Percentiles rank a stretch among this genome's conserved stretches.
These are phyloP conservation scores for Enteromius anoplus DNA, from an alignment of 2,797 vertebrate species.

Conservation along the genomic window DNA sequence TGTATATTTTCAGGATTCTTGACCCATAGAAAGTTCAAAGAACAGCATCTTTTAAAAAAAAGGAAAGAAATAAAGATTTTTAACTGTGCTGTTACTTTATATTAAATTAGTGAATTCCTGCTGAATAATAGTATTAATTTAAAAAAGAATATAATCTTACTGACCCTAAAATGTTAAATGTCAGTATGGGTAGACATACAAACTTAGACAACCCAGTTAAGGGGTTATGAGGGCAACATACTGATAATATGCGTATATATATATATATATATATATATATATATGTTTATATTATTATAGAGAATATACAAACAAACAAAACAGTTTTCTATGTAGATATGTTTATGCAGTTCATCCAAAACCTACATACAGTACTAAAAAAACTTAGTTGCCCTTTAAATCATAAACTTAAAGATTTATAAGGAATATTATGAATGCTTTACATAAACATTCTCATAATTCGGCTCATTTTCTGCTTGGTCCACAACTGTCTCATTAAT, in stretches of 20 bases:
- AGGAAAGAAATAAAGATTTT: too few species aligned
- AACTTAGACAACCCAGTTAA: neutral
- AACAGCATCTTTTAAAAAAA: neutral
- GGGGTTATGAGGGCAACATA: neutral
- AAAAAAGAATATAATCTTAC: neutral
- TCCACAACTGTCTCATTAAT: constrained; percentile 63
- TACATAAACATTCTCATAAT: constrained; percentile 79
- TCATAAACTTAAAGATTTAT: neutral
- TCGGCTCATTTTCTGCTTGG: constrained; percentile 69
- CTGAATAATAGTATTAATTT: neutral
- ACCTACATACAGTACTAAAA: neutral
- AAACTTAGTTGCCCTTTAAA: neutral
- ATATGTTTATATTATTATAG: neutral
- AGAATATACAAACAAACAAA: neutral
- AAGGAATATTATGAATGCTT: constrained; percentile 61
- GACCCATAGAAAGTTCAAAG: neutral
- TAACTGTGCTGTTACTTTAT: neutral
- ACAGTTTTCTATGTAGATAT: neutral
- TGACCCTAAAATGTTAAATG: neutral
- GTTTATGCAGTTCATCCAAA: constrained; percentile 4
- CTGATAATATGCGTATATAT: neutral
- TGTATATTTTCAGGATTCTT: neutral
- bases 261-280: too few species aligned
- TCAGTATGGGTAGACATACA: neutral
- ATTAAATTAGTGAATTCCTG: neutral